phyloP scores from a whole-genome alignment of 2,888 invertebrate species.

The Lycocerus yunnanus region DNA sequence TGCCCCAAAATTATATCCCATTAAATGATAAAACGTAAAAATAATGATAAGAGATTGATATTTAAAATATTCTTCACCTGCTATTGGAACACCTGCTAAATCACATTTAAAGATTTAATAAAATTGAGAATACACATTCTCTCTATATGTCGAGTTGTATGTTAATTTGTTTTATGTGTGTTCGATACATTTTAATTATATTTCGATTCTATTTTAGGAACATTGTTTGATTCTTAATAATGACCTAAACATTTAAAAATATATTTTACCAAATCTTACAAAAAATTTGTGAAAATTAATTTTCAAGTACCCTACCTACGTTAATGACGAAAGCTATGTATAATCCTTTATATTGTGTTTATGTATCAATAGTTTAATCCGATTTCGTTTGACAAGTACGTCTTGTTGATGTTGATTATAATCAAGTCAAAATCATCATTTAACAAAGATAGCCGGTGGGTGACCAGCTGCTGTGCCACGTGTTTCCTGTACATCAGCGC shows the following conservation, averaged over 20 bases:
- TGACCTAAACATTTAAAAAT: background rate
- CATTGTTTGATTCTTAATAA: background rate
- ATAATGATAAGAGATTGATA: constrained; percentile 14
- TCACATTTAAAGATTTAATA: constrained; percentile 25
- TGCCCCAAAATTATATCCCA: background rate
- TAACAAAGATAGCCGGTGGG: constrained; percentile 37
- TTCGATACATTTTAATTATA: background rate
- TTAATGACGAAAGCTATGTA: background rate
- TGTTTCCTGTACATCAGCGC: constrained; percentile 44
- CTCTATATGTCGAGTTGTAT: background rate
- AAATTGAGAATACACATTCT: background rate
- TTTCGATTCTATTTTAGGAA: background rate
- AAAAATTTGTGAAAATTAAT: background rate
- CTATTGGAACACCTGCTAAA: constrained; percentile 22
- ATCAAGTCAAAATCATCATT: constrained; percentile 22
- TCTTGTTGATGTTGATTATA: constrained; percentile 9
- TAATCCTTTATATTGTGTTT: background rate
- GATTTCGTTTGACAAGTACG: background rate
- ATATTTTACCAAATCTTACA: background rate
- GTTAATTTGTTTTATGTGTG: background rate
- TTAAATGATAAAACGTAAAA: background rate
- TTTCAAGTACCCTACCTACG: background rate
- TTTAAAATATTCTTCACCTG: constrained; percentile 26
- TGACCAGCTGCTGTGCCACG: constrained; percentile 44
- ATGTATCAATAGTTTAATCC: background rate